phyloP scores from a whole-genome alignment of 2,888 invertebrate species.

The Agriopis marginaria region DNA sequence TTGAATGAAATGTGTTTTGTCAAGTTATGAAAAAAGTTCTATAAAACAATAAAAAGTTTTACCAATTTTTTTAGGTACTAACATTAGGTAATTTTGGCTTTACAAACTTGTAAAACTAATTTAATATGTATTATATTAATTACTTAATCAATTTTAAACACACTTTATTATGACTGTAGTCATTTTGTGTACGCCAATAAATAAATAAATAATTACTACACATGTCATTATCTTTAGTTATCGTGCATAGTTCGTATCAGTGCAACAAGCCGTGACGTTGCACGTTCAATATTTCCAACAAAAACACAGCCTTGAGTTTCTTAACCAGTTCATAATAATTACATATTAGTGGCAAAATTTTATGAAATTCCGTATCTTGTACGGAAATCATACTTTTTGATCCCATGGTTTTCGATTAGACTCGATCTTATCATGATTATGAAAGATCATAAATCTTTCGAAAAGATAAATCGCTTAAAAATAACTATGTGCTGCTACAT shows the following conservation, averaged over 20 bases:
- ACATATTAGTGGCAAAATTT: not conserved
- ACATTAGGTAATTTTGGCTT: no score
- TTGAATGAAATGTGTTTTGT: no score
- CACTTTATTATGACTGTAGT: no score
- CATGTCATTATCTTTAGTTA: constrained; percentile 3
- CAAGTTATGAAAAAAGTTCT: no score
- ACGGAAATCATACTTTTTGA: not conserved
- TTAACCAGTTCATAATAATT: constrained; percentile 61
- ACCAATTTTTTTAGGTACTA: no score
- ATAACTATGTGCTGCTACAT: no score
- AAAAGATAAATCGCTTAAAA: no score
- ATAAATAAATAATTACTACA: not conserved
- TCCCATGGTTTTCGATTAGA: no score
- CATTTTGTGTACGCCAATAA: not conserved
- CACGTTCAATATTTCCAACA: constrained; percentile 70
- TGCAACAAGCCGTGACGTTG: constrained; percentile 70
- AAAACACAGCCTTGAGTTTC: constrained; percentile 69
- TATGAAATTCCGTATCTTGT: constrained; percentile 1
- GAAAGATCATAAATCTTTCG: constrained; percentile 4
- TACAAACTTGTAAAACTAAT: no score
- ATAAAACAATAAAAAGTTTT: no score
- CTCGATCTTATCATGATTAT: not conserved
- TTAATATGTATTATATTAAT: not conserved
- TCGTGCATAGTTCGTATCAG: constrained; percentile 56
- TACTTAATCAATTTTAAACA: no score